phyloP scores from a whole-genome alignment of 2,797 vertebrate species.

The Sebastes matsubarae region DNA sequence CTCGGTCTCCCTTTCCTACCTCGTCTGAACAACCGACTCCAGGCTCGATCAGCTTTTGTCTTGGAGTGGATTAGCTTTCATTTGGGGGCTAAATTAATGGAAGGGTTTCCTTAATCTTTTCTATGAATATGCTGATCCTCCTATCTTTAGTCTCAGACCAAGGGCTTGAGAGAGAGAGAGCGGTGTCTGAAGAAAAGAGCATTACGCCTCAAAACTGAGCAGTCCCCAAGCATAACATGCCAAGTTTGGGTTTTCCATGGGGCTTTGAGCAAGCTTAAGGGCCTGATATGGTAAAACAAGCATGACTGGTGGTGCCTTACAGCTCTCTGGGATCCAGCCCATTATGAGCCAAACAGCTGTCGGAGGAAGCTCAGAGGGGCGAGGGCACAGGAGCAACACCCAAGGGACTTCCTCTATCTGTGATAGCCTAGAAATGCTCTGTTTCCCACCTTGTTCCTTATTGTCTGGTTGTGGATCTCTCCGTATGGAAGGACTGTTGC shows the following conservation, averaged over 20 bases:
- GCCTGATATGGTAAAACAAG: constrained; percentile 67
- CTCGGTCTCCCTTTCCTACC: constrained; percentile 58
- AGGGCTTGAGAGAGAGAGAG: constrained; percentile 44
- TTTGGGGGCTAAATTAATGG: constrained; percentile 77
- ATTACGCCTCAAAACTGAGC: constrained; percentile 54
- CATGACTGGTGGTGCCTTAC: constrained; percentile 59
- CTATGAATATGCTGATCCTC: constrained; percentile 77
- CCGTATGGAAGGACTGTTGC: background rate
- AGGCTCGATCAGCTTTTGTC: constrained; percentile 69
- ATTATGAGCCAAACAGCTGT: constrained; percentile 69
- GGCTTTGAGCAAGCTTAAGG: constrained; percentile 70
- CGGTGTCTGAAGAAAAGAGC: constrained; percentile 59
- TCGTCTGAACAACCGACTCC: constrained; percentile 56
- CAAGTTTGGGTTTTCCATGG: constrained; percentile 60
- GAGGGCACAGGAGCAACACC: constrained; percentile 49
- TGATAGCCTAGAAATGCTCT: constrained; percentile 29
- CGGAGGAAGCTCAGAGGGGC: constrained; percentile 49
- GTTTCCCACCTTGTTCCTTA: constrained; percentile 55
- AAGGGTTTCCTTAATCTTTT: constrained; percentile 72
- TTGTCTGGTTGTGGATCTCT: constrained; percentile 23
- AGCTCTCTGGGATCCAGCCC: constrained; percentile 50
- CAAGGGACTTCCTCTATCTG: constrained; percentile 49
- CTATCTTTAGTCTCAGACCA: constrained; percentile 71
- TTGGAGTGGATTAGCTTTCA: constrained; percentile 77
- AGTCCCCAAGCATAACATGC: constrained; percentile 55